Evolutionary conservation across 2,797 vertebrate genomes (phyloP).

Genomic region (Rousettus madagascariensis): DNA sequence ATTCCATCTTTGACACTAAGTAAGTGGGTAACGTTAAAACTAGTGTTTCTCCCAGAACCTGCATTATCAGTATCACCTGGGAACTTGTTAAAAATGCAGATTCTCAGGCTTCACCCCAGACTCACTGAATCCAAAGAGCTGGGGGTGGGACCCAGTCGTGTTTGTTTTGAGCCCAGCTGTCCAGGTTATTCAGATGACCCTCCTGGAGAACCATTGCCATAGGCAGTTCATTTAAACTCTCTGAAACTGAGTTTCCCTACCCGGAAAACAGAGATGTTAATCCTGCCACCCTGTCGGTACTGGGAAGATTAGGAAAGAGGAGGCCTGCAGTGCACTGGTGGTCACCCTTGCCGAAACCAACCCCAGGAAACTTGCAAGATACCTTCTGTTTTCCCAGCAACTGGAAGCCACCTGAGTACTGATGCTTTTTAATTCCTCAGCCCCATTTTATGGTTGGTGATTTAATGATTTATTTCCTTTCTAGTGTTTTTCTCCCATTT

Average conservation of each 20-base stretch:
- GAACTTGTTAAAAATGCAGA: not conserved
- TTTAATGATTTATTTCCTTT: not conserved
- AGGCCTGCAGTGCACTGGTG: rapidly evolving
- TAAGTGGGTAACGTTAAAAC: not conserved
- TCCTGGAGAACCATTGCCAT: not conserved
- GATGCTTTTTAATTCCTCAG: not conserved
- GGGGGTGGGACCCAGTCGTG: not conserved
- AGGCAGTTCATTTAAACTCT: not conserved
- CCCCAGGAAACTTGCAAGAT: not conserved
- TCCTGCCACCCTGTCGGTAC: not conserved
- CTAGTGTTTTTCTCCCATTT: not conserved
- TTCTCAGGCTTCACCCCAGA: not conserved
- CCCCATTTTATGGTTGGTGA: not conserved
- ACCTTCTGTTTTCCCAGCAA: not conserved
- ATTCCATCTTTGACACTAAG: not conserved
- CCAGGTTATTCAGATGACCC: not conserved
- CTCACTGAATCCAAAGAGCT: not conserved
- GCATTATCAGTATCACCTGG: not conserved
- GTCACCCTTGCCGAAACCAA: not conserved
- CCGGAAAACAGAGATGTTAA: not conserved
- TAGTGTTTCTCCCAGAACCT: not conserved
- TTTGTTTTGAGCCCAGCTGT: not conserved
- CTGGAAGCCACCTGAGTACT: not conserved
- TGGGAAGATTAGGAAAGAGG: not conserved
- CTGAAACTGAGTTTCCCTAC: not conserved